These are phyloP conservation scores for Tupaia chinensis DNA, from an alignment of 2,113 vertebrate species.

Conservation along the genomic window DNA sequence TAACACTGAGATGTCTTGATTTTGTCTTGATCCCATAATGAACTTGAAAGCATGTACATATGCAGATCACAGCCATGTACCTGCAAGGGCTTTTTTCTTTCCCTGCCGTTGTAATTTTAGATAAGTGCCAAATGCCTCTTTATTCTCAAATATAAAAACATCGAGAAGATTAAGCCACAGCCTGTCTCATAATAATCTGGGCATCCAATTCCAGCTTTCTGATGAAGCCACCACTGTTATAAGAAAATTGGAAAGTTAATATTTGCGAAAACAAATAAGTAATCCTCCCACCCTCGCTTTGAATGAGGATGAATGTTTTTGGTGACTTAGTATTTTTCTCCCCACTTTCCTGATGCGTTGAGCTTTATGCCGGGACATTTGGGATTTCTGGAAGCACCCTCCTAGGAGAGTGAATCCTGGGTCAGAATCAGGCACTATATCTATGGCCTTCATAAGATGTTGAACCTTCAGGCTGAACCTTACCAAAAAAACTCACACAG, in stretches of 20 bases:
- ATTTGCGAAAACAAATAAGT: slow-evolving; percentile 65
- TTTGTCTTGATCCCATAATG: slow-evolving; percentile 34
- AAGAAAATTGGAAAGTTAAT: slow-evolving; percentile 65
- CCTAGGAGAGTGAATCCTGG: background rate
- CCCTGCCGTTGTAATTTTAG: slow-evolving; percentile 84
- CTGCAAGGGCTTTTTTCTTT: slow-evolving; percentile 79
- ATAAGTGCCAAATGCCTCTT: slow-evolving; percentile 80
- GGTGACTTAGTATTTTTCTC: background rate
- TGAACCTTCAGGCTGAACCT: background rate
- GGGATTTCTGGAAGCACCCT: background rate
- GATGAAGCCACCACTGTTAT: background rate
- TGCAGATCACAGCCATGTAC: slow-evolving; percentile 78
- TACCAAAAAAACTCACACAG: background rate
- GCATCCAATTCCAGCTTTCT: slow-evolving; percentile 79
- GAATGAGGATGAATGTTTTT: background rate
- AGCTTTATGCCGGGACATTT: background rate
- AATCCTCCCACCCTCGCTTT: background rate
- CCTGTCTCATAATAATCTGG: slow-evolving; percentile 71
- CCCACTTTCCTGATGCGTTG: background rate
- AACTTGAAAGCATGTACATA: slow-evolving; percentile 37
- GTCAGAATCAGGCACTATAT: background rate
- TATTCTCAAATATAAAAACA: slow-evolving; percentile 73
- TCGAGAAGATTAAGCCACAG: slow-evolving; percentile 77
- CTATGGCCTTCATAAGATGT: background rate
- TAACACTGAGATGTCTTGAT: slow-evolving; percentile 29